phyloP scores from a whole-genome alignment of 2,888 invertebrate species.

The Eremobia ochroleuca region DNA sequence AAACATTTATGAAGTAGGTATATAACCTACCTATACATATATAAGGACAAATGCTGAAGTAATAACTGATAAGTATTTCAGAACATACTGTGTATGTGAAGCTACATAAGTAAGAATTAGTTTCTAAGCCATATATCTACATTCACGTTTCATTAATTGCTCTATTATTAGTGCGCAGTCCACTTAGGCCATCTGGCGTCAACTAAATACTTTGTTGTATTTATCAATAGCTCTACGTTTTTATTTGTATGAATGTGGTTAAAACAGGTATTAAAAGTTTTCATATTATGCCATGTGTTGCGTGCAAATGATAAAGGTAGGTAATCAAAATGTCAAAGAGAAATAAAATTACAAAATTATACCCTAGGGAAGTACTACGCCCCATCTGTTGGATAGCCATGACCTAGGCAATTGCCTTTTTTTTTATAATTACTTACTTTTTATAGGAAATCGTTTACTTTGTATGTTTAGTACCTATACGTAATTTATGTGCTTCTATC shows the following conservation, averaged over 20 bases:
- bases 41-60: background rate
- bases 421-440: background rate
- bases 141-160: background rate
- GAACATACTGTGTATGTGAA: background rate
- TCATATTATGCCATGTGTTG: background rate
- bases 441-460: background rate
- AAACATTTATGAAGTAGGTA: background rate
- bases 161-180: background rate
- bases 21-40: too few species aligned
- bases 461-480: too few species aligned
- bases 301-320: background rate
- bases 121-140: background rate
- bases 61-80: background rate
- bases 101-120: background rate
- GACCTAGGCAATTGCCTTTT: background rate
- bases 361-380: background rate
- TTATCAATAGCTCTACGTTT: background rate
- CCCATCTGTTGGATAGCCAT: background rate
- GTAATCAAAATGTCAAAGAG: background rate
- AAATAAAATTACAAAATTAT: background rate
- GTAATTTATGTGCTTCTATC: too few species aligned
- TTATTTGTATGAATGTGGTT: background rate
- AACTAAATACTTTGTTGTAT: background rate
- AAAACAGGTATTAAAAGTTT: background rate
- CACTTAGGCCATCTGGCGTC: background rate